Base-by-base conservation (phyloP, 2,113 vertebrate genomes). In the Lepidothrix coronata region DNA sequence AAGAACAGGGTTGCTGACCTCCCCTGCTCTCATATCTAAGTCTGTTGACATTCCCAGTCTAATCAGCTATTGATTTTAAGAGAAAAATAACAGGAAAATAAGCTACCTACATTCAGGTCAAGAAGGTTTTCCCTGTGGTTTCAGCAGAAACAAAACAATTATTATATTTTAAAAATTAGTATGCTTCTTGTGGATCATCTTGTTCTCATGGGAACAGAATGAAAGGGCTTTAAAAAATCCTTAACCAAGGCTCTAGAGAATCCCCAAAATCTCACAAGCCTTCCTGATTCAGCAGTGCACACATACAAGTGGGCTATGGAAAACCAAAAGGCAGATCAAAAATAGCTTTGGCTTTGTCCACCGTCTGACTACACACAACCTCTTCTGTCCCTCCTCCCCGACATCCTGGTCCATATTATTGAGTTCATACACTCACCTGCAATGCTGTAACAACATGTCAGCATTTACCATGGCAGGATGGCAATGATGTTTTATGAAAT, bases 321-420 rank as follows among this genome's bases (percentile, higher is more conserved):
- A 85, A 74, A 43, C 20, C 35, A 33, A 11, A 58, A 54, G 15
- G 14, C 25, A 75, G 20, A 22, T 33, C 6, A 2, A 54, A 58
- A 54, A 13, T 0, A 67, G 23, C 33, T 21, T 7, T 51, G 63
- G 49, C 30, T 77, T 73, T 78, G 68, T 39, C 51, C 48, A 59
- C 11, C 33, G 6, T 2, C 51, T 67, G 46, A 51, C 52, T 6
- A 9, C n/a, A 62, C 39, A 54, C 22, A 7, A 22, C 9, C 27
- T n/a, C 24, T 57, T 23, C 84, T 52, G 27, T 25, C 55, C 72
- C 27, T 58, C 25, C 67, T 57, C 27, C 33, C 17, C 33, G 19
- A 2, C 12, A 1, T 24, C 37, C 31, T 7, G 7, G 7, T 12
- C 20, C 16, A 3, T 1, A 1, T 30, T 21, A 0, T 0, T 4